phyloP scores from a whole-genome alignment of 2,888 invertebrate species.

The Harpalus rufipes region DNA sequence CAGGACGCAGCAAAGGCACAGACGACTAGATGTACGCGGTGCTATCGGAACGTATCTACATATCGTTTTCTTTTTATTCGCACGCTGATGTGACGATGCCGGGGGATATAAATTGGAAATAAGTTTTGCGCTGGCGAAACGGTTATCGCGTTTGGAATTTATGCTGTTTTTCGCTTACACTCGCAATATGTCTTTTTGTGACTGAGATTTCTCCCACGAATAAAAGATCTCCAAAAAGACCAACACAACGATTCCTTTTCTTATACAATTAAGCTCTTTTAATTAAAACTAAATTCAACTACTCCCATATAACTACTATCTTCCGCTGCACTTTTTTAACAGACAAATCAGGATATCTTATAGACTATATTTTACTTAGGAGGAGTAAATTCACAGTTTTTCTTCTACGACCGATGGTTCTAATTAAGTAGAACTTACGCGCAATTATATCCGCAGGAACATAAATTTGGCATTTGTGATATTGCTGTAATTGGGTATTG shows the following conservation, averaged over 20 bases:
- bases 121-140: constrained; percentile 54
- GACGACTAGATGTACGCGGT: constrained; percentile 23
- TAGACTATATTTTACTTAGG: too few species aligned
- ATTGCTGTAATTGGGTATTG: too few species aligned
- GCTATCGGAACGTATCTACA: constrained; percentile 55
- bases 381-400: too few species aligned
- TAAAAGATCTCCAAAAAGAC: constrained; percentile 34
- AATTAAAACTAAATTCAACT: neutral
- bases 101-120: constrained; percentile 57
- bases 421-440: too few species aligned
- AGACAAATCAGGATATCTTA: too few species aligned
- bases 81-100: constrained; percentile 56
- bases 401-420: too few species aligned
- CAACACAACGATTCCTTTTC: neutral
- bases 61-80: constrained; percentile 57
- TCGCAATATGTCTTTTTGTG: constrained; percentile 48
- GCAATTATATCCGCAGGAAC: too few species aligned
- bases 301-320: neutral
- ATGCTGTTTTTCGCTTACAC: constrained; percentile 46
- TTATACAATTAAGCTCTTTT: constrained; percentile 26
- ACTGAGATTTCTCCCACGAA: constrained; percentile 26
- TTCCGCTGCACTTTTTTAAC: neutral
- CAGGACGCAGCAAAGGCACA: neutral
- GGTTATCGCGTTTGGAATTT: constrained; percentile 59
- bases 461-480: too few species aligned